Evolutionary conservation across 2,888 invertebrate genomes (phyloP).

Genomic region (Merodon equestris): DNA sequence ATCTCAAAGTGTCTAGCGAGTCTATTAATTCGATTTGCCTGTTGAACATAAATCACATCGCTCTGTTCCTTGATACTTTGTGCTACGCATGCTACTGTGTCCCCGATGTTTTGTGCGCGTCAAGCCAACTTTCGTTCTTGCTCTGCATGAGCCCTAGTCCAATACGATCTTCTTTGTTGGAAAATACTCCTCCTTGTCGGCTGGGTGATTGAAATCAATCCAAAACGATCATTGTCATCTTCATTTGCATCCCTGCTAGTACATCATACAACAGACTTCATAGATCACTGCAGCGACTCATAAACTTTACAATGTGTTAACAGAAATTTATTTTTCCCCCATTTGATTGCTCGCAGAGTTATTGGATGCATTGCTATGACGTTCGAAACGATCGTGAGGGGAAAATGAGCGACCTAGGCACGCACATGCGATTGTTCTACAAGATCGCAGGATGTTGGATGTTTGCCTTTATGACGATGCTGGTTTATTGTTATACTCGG

Average conservation of each 20-base stretch:
- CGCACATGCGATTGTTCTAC: slow-evolving; percentile 33
- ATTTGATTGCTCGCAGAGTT: slow-evolving; percentile 39
- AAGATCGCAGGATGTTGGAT: slow-evolving; percentile 41
- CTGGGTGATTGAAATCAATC: slow-evolving; percentile 60
- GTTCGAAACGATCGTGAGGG: slow-evolving; percentile 20
- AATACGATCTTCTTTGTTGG: slow-evolving; percentile 28
- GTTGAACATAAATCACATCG: slow-evolving; percentile 66
- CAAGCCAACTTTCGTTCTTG: not conserved
- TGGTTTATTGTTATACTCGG: slow-evolving; percentile 26
- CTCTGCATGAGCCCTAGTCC: slow-evolving; percentile 28
- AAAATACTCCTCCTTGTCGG: slow-evolving; percentile 26
- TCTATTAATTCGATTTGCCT: slow-evolving; percentile 69
- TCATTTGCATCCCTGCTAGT: slow-evolving; percentile 14
- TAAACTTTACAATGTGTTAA: slow-evolving; percentile 63
- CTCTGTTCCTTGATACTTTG: slow-evolving; percentile 25
- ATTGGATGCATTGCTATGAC: slow-evolving; percentile 9
- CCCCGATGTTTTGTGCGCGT: slow-evolving; percentile 14
- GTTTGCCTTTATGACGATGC: slow-evolving; percentile 33
- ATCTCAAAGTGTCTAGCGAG: slow-evolving; percentile 51
- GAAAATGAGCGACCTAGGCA: slow-evolving; percentile 44
- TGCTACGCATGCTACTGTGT: slow-evolving; percentile 7
- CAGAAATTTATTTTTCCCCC: slow-evolving; percentile 33
- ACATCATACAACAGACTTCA: slow-evolving; percentile 2
- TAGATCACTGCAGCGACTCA: slow-evolving; percentile 12
- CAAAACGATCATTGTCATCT: slow-evolving; percentile 49